Conservation (phyloP, 2,888 invertebrate species). For the Melinaea marsaeus region DNA sequence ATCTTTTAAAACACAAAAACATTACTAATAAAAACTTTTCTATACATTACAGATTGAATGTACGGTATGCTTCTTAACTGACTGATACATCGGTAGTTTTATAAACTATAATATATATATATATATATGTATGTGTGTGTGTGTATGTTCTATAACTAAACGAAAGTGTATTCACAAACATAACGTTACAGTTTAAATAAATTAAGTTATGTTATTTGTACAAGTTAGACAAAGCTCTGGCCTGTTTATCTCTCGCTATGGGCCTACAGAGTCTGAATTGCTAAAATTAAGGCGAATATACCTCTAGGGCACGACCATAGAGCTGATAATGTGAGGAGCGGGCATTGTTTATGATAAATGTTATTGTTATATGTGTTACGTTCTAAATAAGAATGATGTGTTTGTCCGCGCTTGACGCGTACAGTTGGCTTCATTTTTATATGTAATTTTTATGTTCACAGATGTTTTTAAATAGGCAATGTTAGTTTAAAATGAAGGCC, state of each 20-base stretch:
- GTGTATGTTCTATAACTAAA: neutral
- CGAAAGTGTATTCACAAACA: neutral
- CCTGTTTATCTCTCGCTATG: conserved; percentile 22
- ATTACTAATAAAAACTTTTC: too few relatives aligned
- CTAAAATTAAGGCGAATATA: conserved; percentile 51
- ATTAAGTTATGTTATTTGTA: conserved; percentile 18
- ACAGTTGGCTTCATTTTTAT: too few relatives aligned
- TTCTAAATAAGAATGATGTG: neutral
- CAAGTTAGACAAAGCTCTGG: conserved; percentile 11
- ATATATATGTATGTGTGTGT: neutral
- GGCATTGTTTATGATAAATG: conserved; percentile 10
- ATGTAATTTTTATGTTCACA: too few relatives aligned
- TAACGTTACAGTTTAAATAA: conserved; percentile 13
- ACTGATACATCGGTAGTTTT: too few relatives aligned
- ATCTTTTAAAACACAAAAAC: too few relatives aligned
- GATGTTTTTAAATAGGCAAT: too few relatives aligned
- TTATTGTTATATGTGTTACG: conserved; percentile 1
- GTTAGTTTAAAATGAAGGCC: too few relatives aligned
- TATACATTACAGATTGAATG: too few relatives aligned
- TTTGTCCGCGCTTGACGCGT: too few relatives aligned
- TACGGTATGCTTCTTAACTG: too few relatives aligned
- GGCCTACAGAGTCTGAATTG: conserved; percentile 43
- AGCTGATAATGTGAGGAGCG: conserved; percentile 17
- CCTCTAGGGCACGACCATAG: conserved; percentile 37
- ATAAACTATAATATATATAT: too few relatives aligned